Conservation (phyloP, 2,113 vertebrate species). For the Anas platyrhynchos region DNA sequence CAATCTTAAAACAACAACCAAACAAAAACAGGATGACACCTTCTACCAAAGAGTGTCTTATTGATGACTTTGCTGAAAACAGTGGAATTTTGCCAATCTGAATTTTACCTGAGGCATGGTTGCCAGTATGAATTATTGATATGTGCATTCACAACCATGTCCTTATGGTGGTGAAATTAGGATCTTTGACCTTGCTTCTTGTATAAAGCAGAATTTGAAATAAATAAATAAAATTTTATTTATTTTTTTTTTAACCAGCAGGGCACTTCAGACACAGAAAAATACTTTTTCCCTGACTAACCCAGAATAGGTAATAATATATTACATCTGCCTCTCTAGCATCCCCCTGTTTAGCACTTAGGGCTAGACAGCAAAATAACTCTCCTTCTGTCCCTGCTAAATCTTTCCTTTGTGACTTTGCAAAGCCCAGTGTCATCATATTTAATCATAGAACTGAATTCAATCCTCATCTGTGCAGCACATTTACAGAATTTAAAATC, state of each 20-base stretch:
- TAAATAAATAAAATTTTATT: background rate
- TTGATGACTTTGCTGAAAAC: background rate
- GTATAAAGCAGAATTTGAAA: background rate
- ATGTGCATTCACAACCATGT: background rate
- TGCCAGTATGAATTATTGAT: background rate
- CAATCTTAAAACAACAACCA: too few relatives aligned
- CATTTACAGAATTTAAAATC: background rate
- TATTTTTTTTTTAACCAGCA: background rate
- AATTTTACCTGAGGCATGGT: background rate
- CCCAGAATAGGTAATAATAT: background rate
- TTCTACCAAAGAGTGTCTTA: background rate
- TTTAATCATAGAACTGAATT: background rate
- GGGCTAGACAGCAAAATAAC: background rate
- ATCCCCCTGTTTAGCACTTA: background rate
- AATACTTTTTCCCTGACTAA: background rate
- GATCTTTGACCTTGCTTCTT: background rate
- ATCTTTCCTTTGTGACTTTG: background rate
- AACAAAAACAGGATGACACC: background rate
- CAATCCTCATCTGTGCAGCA: background rate
- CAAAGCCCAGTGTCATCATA: background rate
- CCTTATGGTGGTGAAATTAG: background rate
- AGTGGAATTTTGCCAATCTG: background rate
- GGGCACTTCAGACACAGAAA: background rate
- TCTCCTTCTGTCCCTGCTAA: background rate
- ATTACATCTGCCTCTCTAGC: too few relatives aligned